Percentiles rank a stretch among this genome's conserved stretches.
Conservation (phyloP, 2,113 vertebrate species). For the Phrynosoma platyrhinos region DNA sequence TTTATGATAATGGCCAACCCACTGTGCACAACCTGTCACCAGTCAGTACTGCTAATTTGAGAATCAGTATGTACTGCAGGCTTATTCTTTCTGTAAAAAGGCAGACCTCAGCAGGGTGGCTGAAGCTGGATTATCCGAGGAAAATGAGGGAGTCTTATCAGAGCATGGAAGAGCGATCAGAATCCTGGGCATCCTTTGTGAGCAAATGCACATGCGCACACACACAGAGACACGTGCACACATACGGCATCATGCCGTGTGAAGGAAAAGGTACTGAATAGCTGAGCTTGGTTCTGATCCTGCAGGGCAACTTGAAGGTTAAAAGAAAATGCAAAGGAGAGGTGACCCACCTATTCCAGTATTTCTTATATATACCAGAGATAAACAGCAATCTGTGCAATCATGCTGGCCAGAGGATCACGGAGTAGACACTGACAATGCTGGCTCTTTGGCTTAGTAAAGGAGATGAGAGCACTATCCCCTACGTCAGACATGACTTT, state of each 20-base stretch:
- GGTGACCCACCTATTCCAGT: too few species aligned
- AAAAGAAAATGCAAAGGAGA: too few species aligned
- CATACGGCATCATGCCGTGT: rapidly evolving
- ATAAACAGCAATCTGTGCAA: too few species aligned
- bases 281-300: too few species aligned
- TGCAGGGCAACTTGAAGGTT: too few species aligned
- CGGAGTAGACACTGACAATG: too few species aligned
- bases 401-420: too few species aligned
- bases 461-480: too few species aligned
- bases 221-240: rapidly evolving
- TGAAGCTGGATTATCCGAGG: not conserved
- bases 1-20: constrained; percentile 15
- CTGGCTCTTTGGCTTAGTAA: too few species aligned
- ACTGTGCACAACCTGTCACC: constrained; percentile 24
- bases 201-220: not conserved
- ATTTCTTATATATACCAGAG: too few species aligned
- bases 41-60: not conserved
- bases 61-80: not conserved
- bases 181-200: not conserved
- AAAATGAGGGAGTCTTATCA: rapidly evolving
- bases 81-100: not conserved
- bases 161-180: not conserved
- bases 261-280: not conserved
- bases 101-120: not conserved
- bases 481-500: too few species aligned